Base-by-base conservation (phyloP, 2,888 invertebrate species). In the Tetragonisca angustula region DNA sequence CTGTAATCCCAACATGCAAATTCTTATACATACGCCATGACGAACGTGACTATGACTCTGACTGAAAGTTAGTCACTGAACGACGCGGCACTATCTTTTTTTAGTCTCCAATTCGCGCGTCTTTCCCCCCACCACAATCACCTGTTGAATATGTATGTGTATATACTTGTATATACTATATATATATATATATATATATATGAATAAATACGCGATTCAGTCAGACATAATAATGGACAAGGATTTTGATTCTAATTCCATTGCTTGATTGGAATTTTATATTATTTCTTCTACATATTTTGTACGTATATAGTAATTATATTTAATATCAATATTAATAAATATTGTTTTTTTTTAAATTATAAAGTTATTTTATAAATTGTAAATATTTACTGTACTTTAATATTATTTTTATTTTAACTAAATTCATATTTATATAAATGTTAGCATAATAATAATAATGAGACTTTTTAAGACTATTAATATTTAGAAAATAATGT, bases 141-240 rank as follows among this genome's bases (percentile, higher is more conserved):
- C 86, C 85, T 85, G 85, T 85, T 85, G 85, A 68, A 32, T 81
- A 54, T 71, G 24, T 76, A 21, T n/a, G 71, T 74, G 50, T 50
- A 43, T 62, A 74, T 62, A 71, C 21, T 4, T 61, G 9, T 17
- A 61, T 61, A 6, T 15, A n/a, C 1, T 50, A n/a, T 11, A 27
- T 6, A 21, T 2, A 43, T 24, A 27, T 2, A 43, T 24, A 27
- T 50, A n/a, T 11, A 27, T 6, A 21, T 2, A 43, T 24, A 27
- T 36, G 36, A 36, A 9, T 36, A 36, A 36, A 9, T 56, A 56
- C n/a, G 13, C n/a, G n/a, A n/a, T 19, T 52, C 4, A 15, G 49
- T 54, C 24, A 27, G 0, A 59, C 3, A 17, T 21, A 56, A 43
- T 24, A 56, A 43, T 24, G 43, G n/a, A 15, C 36, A 36, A 52